These are phyloP conservation scores for Metopolophium dirhodum DNA, from an alignment of 1,140 invertebrate genomes.

Conservation along the genomic window DNA sequence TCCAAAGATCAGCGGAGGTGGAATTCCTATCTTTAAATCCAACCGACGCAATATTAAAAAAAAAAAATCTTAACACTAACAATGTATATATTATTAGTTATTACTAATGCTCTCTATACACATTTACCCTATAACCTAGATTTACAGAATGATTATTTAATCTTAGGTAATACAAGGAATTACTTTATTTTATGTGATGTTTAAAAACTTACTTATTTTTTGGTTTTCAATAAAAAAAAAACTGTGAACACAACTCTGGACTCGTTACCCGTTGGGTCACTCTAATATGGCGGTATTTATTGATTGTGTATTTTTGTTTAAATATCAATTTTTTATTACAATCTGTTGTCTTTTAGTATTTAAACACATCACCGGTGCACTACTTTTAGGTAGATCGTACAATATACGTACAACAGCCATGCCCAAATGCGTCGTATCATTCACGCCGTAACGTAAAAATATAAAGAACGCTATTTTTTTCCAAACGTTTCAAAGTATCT, in stretches of 20 bases:
- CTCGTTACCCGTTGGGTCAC: background rate
- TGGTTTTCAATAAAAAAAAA: background rate
- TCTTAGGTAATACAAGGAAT: background rate
- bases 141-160: background rate
- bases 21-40: background rate
- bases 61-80: background rate
- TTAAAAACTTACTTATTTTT: background rate
- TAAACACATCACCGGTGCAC: no score
- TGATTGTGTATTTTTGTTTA: background rate
- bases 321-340: background rate
- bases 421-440: no score
- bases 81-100: background rate
- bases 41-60: constrained; percentile 3
- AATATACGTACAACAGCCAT: no score
- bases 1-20: background rate
- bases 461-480: background rate
- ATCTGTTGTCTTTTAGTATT: background rate
- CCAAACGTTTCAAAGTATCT: background rate
- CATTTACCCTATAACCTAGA: background rate
- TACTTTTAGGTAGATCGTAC: no score
- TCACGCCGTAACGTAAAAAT: background rate
- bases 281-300: background rate
- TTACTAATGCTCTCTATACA: no score
- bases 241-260: background rate
- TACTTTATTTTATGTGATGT: background rate